A percentile compares a stretch with the other conserved stretches of the same genome.
Evolutionary conservation across 2,113 vertebrate genomes (phyloP).

Genomic region (Perca fluviatilis): DNA sequence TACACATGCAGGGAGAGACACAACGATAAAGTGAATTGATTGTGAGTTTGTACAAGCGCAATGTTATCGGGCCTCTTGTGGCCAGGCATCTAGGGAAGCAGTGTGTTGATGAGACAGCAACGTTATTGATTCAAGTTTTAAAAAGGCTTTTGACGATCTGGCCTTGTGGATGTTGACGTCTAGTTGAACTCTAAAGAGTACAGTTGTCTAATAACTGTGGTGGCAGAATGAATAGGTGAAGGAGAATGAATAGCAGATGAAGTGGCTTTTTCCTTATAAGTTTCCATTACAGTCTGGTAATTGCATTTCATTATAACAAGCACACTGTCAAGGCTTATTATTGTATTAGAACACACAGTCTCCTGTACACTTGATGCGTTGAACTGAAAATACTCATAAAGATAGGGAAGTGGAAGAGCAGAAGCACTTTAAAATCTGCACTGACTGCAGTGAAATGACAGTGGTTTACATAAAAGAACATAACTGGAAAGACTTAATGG

Average conservation of each 20-base stretch:
- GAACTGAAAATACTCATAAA: not conserved
- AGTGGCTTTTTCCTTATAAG: not conserved
- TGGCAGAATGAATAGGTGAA: constrained; percentile 4
- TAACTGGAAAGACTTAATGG: not conserved
- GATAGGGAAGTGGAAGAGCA: not conserved
- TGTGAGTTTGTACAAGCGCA: constrained; percentile 33
- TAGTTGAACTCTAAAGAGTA: constrained; percentile 18
- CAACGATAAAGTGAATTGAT: constrained; percentile 43
- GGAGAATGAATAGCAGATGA: constrained; percentile 21
- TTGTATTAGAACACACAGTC: constrained; percentile 6
- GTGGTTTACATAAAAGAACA: not conserved
- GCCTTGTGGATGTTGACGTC: constrained; percentile 21
- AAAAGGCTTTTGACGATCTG: constrained; percentile 54
- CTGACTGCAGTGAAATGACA: not conserved
- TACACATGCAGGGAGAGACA: constrained; percentile 16
- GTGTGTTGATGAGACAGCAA: constrained; percentile 44
- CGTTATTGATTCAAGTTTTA: constrained; percentile 62
- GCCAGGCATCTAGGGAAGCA: constrained; percentile 11
- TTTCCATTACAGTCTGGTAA: constrained; percentile 15
- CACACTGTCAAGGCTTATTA: not conserved
- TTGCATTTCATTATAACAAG: constrained; percentile 16
- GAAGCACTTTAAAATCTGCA: not conserved
- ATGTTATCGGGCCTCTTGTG: constrained; percentile 50
- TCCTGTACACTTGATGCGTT: not conserved
- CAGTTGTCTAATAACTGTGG: constrained; percentile 23